These are phyloP conservation scores for Lepus europaeus DNA, from an alignment of 2,113 vertebrate species.

Conservation along the genomic window DNA sequence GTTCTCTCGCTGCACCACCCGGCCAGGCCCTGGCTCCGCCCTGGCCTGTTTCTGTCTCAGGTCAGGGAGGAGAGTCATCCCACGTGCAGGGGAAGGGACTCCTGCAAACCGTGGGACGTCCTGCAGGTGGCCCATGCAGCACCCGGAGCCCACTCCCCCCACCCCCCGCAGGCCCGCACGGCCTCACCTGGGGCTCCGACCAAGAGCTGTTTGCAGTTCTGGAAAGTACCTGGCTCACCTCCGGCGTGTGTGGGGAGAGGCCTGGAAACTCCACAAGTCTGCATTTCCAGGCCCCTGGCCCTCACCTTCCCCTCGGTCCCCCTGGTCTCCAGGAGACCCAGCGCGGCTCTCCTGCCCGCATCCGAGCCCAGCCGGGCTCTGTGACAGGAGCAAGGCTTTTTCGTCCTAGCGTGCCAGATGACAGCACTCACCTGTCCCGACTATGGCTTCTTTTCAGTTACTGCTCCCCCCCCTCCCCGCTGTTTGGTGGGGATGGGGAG, in stretches of 20 bases:
- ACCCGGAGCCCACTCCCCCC: background rate
- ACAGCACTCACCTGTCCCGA: background rate
- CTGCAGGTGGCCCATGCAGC: background rate
- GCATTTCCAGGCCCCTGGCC: background rate
- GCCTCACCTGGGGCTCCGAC: background rate
- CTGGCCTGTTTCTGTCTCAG: background rate
- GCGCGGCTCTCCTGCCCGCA: background rate
- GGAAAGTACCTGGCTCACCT: background rate
- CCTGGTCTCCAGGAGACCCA: background rate
- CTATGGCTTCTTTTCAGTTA: accelerated
- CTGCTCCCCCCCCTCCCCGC: background rate
- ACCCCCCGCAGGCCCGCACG: background rate
- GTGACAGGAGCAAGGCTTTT: background rate
- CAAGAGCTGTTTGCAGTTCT: background rate
- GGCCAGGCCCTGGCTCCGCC: background rate
- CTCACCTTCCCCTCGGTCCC: background rate
- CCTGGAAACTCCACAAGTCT: background rate
- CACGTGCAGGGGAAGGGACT: background rate
- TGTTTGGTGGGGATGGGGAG: background rate
- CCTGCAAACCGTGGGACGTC: background rate
- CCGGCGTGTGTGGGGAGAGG: background rate
- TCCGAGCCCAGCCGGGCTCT: no score
- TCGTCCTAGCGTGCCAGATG: background rate
- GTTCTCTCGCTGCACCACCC: background rate
- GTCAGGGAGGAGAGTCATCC: background rate